Conservation (phyloP, 2,113 vertebrate species). For the Grantiella picta region DNA sequence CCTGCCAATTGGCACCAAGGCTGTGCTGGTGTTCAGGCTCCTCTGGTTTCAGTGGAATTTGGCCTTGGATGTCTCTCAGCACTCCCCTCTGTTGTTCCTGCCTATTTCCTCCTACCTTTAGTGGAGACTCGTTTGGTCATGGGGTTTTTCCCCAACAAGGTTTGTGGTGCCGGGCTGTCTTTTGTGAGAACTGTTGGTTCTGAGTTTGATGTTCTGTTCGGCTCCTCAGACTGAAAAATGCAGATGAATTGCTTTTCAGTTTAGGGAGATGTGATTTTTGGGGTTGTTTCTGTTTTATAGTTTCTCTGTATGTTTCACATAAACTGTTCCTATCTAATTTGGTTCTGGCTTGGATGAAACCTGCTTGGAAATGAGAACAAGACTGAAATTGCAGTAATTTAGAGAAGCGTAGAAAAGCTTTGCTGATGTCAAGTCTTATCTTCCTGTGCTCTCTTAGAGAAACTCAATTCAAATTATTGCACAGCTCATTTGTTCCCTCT, state of each 20-base stretch:
- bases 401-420: constrained; percentile 32
- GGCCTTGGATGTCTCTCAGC: neutral
- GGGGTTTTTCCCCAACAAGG: neutral
- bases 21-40: neutral
- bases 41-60: neutral
- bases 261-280: neutral
- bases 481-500: constrained; percentile 58
- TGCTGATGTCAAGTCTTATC: constrained; percentile 48
- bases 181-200: neutral
- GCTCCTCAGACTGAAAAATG: neutral
- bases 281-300: constrained; percentile 13
- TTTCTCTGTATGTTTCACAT: constrained; percentile 30
- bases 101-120: neutral
- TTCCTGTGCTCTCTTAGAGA: constrained; percentile 49
- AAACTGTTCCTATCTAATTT: constrained; percentile 55
- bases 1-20: neutral
- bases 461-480: constrained; percentile 64
- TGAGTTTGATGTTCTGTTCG: neutral
- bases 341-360: constrained; percentile 28
- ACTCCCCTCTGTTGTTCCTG: neutral
- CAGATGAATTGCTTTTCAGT: neutral
- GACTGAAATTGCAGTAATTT: constrained; percentile 63
- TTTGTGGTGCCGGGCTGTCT: neutral
- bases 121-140: neutral
- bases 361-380: constrained; percentile 43